Evolutionary conservation across 2,113 vertebrate genomes (phyloP).

Genomic region (Brachionichthys hirsutus): DNA sequence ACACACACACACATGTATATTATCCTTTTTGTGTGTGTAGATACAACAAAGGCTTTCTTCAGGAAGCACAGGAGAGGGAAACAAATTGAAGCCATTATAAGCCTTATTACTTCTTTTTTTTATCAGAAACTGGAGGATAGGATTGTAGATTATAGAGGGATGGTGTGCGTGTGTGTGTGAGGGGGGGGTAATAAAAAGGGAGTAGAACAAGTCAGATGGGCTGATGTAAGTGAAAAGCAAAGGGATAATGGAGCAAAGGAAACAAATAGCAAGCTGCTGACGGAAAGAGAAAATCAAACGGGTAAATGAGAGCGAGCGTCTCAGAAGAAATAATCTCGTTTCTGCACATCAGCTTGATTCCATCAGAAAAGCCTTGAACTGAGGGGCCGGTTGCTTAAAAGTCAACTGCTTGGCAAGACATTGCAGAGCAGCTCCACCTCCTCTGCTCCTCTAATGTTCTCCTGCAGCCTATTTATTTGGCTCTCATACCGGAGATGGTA

Average conservation of each 20-base stretch:
- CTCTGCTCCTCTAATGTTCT: conserved; percentile 38
- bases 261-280: conserved; percentile 43
- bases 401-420: conserved; percentile 50
- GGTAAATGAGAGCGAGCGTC: conserved; percentile 34
- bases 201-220: conserved; percentile 17
- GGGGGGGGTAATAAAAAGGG: conserved; percentile 21
- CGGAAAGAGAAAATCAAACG: conserved; percentile 46
- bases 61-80: conserved; percentile 52
- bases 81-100: conserved; percentile 76
- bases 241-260: conserved; percentile 19
- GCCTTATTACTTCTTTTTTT: conserved; percentile 82
- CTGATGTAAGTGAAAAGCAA: conserved; percentile 38
- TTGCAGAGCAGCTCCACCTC: conserved; percentile 30
- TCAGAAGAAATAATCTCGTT: conserved; percentile 52
- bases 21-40: conserved; percentile 68
- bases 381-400: conserved; percentile 33
- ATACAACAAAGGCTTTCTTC: conserved; percentile 72
- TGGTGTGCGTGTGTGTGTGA: neutral
- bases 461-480: conserved; percentile 42
- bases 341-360: conserved; percentile 35
- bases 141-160: conserved; percentile 49
- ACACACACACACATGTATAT: conserved; percentile 9
- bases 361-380: conserved; percentile 27
- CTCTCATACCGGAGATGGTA: conserved; percentile 16
- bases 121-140: conserved; percentile 72